Evolutionary conservation across 23 tunicate genomes (phyloP), one percentile per base, ranked within the genome.

Genomic region (Diplosoma virens): DNA sequence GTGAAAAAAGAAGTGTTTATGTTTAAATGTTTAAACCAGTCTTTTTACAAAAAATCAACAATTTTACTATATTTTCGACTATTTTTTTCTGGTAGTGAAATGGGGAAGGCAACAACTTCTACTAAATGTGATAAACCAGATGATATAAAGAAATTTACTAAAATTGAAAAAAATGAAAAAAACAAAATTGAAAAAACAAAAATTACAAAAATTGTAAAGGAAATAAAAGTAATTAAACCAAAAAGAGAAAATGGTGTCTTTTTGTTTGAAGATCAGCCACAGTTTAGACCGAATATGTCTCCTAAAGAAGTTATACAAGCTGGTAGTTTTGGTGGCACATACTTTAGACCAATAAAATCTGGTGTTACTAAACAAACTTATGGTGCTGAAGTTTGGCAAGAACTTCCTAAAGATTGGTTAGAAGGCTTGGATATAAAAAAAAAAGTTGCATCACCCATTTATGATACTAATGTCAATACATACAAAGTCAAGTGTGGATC

Each of bases 271-370:
- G 86, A 82, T 61, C 29, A 41, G 0, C 79, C 79, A 18, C 61
- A 41, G 7, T 82, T 82, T 82, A 46, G 59, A 3, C 86, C 86
- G 0, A 82, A 82, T 24, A 37, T 82, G 73, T 55, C 86, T 41
- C 86, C 86, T 1, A 73, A 71, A 25, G 86, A 82, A 37, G 86
- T 82, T 41, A 17, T 82, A 30, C 79, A 73, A 33, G 86, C 86
- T 60, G 86, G 86, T 17, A 82, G 86, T 54, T 82, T 82, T 73
- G 86, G 86, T 5, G 86, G 86, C 37, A 82, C 86, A 4, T 82
- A 82, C 34, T 82, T 59, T 59, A 46, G 86, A 36, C 86, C 86
- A 3, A 82, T 82, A 20, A 25, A 37, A 4, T 82, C 86, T 5
- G 73, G 73, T 17, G 71, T 82, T 3, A 73, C 86, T 2, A 73